phyloP scores from a whole-genome alignment of 2,113 vertebrate genomes.

The Micronycteris hirsuta region DNA sequence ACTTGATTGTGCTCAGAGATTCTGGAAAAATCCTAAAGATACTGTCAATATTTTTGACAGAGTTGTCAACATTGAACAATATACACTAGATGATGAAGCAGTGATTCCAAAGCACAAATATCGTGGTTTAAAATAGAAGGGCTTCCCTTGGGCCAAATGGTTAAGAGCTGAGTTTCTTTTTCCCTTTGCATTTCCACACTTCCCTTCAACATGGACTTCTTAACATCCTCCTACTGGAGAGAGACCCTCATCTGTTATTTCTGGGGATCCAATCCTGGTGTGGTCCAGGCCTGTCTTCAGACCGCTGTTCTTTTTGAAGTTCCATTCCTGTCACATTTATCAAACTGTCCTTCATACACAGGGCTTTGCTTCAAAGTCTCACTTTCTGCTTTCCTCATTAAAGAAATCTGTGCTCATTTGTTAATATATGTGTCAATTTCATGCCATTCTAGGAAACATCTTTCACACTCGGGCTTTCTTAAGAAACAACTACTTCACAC shows the following conservation, averaged over 20 bases:
- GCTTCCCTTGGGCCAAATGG: neutral
- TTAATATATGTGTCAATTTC: neutral
- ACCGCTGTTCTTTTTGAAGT: neutral
- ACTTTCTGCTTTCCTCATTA: neutral
- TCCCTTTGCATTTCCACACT: neutral
- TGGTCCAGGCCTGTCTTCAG: neutral
- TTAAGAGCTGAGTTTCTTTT: neutral
- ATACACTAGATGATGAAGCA: neutral
- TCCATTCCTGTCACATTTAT: neutral
- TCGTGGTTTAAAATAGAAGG: neutral
- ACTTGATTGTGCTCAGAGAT: neutral
- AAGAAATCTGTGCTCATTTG: neutral
- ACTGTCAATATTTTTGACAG: no score
- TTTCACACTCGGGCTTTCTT: neutral
- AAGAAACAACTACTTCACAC: neutral
- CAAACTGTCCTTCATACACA: neutral
- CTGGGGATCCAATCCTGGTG: rapidly evolving
- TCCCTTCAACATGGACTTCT: neutral
- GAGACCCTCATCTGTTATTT: neutral
- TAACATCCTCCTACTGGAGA: neutral
- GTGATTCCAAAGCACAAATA: neutral
- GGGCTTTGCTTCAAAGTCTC: neutral
- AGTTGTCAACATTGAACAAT: neutral
- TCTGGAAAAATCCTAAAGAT: neutral
- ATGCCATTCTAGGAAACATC: neutral